These are phyloP conservation scores for Andrena bucephala DNA, from an alignment of 2,888 invertebrate genomes.

Conservation along the genomic window DNA sequence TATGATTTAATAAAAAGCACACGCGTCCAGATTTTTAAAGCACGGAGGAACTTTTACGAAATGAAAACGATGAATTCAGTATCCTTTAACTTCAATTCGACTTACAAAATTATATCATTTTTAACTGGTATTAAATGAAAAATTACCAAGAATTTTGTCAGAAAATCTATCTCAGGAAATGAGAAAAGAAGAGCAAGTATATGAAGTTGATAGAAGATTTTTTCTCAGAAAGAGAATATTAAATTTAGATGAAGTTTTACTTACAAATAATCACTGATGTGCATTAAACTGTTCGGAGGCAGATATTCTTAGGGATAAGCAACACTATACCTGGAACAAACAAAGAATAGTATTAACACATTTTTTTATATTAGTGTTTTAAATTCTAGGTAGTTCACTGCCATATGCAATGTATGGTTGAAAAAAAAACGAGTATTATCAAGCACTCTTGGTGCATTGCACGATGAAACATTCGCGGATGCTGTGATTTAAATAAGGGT, in stretches of 20 bases:
- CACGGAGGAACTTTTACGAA: too few relatives aligned
- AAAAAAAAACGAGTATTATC: too few relatives aligned
- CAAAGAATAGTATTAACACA: background rate
- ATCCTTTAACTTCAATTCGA: too few relatives aligned
- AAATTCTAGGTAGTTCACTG: background rate
- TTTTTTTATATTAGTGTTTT: background rate
- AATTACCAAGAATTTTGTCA: too few relatives aligned
- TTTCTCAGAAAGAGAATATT: background rate
- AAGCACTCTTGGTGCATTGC: too few relatives aligned
- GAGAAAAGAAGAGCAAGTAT: background rate
- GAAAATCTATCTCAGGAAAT: background rate
- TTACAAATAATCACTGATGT: background rate
- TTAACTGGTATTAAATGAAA: too few relatives aligned
- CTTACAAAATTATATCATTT: too few relatives aligned
- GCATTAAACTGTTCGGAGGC: background rate
- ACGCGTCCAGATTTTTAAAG: background rate
- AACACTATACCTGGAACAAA: constrained; percentile 14
- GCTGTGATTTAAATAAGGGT: too few relatives aligned
- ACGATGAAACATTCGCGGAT: background rate
- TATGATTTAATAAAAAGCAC: background rate
- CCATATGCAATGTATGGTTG: background rate
- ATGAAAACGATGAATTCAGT: too few relatives aligned
- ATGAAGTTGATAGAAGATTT: background rate
- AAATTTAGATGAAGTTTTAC: background rate
- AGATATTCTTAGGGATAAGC: too few relatives aligned